Evolutionary conservation across 2,797 vertebrate genomes (phyloP), one percentile per base, ranked within the genome.

Genomic region (Coregonus ussuriensis): DNA sequence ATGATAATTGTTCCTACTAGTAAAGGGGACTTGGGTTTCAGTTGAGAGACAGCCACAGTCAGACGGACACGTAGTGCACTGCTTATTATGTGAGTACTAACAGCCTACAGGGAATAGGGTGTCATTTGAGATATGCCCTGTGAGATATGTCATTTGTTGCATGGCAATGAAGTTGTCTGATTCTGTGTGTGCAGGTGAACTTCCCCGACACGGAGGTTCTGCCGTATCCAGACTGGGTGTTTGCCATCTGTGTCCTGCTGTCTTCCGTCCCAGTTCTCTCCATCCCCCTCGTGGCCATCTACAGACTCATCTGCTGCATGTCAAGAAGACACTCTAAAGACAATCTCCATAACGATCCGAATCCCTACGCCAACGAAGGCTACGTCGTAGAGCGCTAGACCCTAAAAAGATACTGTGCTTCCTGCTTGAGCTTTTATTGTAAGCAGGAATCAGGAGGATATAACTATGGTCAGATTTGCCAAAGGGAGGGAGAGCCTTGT

Each of bases 191-290:
- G 51, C 51, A 99, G 97, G 89, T 85, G 35, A 0, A 54, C 0
- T 98, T 98, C 77, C 97, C 98, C 0, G 3, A 79, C 52, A 87
- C 88, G 7, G 91, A 97, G 37, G 4, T 74, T 37, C 93, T 92
- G 85, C 2, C 73, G 0, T 97, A 97, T 78, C 96, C 96, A 0
- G 81, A 77, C 35, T 98, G 96, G 96, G 95, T 95, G 54, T 93
- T 92, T 53, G 86, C 80, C 68, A 86, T 92, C 62, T 96, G 96
- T 56, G 63, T 92, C 78, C 80, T 97, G 37, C 84, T 99, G 71
- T 88, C 84, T 31, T 35, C 74, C 0, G 2, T 96, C 3, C 96
- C 97, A 0, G 85, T 93, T 0, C 0, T 94, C 25, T 89, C 92
- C 21, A 89, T 98, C 65, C 97, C 95, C 0, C 54, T 85, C 2